Percentiles rank a stretch among this genome's conserved stretches.
phyloP scores from a whole-genome alignment of 2,888 invertebrate genomes.

The Anorthoa munda region DNA sequence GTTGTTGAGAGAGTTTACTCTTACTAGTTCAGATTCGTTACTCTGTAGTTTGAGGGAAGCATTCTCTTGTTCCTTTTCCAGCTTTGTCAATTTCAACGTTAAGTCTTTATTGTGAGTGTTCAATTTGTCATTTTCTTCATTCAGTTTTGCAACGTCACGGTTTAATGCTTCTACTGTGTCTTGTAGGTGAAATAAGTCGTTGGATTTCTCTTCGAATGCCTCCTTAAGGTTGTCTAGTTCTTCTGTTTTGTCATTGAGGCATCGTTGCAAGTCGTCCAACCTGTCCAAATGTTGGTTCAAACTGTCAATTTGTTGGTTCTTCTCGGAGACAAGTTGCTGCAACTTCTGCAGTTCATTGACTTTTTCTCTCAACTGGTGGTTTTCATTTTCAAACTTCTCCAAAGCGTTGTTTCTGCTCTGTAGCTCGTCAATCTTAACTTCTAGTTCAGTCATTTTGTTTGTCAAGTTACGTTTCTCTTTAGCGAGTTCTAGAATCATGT shows the following conservation, averaged over 20 bases:
- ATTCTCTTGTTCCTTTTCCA: conserved; percentile 88
- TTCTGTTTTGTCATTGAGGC: conserved; percentile 88
- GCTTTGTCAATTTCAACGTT: conserved; percentile 82
- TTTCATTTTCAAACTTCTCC: conserved; percentile 84
- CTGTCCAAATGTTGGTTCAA: conserved; percentile 88
- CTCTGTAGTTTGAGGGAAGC: conserved; percentile 83
- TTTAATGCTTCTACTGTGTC: conserved; percentile 81
- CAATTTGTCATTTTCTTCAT: conserved; percentile 84
- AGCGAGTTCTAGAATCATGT: conserved; percentile 90
- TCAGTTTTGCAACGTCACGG: conserved; percentile 81
- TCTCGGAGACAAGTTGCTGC: conserved; percentile 90
- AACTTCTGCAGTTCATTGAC: conserved; percentile 86
- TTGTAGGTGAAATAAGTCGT: conserved; percentile 84
- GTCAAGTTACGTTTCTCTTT: conserved; percentile 91
- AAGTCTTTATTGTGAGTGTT: conserved; percentile 81
- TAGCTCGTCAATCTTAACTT: conserved; percentile 88
- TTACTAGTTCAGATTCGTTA: conserved; percentile 82
- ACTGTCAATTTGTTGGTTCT: conserved; percentile 90
- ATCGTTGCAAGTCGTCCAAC: conserved; percentile 87
- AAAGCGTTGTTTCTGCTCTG: conserved; percentile 83
- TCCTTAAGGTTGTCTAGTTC: conserved; percentile 86
- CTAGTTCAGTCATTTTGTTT: conserved; percentile 86
- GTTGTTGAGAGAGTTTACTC: conserved; percentile 81
- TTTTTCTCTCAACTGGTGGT: conserved; percentile 88
- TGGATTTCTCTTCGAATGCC: conserved; percentile 87